phyloP scores from a whole-genome alignment of 2,797 vertebrate species.

The Tragelaphus oryx region DNA sequence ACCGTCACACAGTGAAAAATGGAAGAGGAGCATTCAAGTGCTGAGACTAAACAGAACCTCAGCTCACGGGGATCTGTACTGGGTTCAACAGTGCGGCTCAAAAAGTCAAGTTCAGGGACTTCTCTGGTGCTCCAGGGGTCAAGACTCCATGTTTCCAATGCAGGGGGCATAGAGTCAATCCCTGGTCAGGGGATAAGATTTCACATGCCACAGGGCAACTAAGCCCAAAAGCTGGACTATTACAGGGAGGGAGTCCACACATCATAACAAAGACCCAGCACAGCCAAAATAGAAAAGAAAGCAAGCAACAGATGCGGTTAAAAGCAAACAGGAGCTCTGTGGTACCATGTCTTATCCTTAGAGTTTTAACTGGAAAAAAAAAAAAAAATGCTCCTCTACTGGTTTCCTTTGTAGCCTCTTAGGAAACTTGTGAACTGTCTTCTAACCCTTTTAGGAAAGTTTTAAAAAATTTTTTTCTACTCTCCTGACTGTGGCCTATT shows the following conservation, averaged over 20 bases:
- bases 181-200: background rate
- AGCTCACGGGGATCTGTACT: background rate
- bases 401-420: background rate
- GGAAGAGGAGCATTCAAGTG: background rate
- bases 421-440: background rate
- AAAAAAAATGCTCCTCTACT: background rate
- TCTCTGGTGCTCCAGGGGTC: background rate
- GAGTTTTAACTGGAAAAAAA: background rate
- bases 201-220: background rate
- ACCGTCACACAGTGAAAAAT: background rate
- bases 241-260: background rate
- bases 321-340: background rate
- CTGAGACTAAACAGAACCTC: background rate
- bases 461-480: background rate
- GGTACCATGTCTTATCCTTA: background rate
- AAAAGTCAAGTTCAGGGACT: background rate
- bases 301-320: background rate
- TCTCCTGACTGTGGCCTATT: background rate
- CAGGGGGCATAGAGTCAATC: background rate
- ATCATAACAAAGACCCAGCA: background rate
- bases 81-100: background rate
- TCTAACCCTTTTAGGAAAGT: background rate
- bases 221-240: background rate
- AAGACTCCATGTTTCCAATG: background rate
- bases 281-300: background rate